These are phyloP conservation scores for Antheraea pernyi DNA, from an alignment of 1,140 invertebrate species.

Conservation along the genomic window DNA sequence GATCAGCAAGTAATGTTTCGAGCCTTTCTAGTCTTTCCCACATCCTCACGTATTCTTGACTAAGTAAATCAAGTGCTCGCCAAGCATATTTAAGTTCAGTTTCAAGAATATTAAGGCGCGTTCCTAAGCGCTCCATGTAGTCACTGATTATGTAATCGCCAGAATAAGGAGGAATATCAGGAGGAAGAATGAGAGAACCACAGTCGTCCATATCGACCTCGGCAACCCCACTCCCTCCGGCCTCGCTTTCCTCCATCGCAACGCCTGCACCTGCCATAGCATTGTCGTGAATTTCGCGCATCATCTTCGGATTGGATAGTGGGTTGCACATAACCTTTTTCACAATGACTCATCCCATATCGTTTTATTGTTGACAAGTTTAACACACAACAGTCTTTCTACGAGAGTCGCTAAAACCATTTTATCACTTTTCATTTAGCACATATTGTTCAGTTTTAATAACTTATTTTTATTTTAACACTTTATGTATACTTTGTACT, in stretches of 20 bases:
- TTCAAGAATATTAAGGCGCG: conserved; percentile 91
- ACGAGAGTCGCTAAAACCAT: conserved; percentile 52
- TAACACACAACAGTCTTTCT: conserved; percentile 57
- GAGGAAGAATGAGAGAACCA: conserved; percentile 65
- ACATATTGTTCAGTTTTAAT: conserved; percentile 58
- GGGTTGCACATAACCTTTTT: conserved; percentile 67
- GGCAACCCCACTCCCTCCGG: conserved; percentile 72
- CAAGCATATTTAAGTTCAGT: conserved; percentile 95
- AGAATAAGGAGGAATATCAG: conserved; percentile 70
- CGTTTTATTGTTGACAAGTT: conserved; percentile 70
- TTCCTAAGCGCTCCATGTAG: conserved; percentile 93
- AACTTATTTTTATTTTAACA: conserved; percentile 42
- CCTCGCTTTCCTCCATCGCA: conserved; percentile 77
- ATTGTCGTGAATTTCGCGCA: conserved; percentile 76
- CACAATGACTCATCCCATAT: conserved; percentile 78
- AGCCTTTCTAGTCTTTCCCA: conserved; percentile 95
- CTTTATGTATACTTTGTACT: conserved; percentile 72
- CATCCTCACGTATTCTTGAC: conserved; percentile 96
- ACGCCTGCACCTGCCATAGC: conserved; percentile 67
- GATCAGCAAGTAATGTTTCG: conserved; percentile 93
- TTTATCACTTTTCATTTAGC: conserved; percentile 51
- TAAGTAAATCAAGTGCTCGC: conserved; percentile 93
- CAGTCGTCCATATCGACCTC: conserved; percentile 76
- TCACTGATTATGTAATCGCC: conserved; percentile 88
- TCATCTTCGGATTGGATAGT: conserved; percentile 70